Base-by-base conservation (phyloP, 2,797 vertebrate species). In the Cichlasoma orientale region DNA sequence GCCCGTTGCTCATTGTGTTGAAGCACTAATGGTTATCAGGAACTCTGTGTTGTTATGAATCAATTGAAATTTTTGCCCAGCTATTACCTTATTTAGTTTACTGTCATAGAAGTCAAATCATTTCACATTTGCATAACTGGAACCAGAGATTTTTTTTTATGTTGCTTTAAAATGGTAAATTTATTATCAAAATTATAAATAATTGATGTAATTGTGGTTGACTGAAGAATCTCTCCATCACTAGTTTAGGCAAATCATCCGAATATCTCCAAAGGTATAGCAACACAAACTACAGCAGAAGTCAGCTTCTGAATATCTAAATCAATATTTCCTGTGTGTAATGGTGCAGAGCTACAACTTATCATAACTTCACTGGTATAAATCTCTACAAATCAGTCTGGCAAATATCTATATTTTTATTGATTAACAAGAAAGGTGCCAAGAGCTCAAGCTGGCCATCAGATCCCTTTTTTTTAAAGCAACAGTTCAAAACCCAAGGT, bases 1-100 rank as follows among this genome's bases (percentile, higher is more conserved):
- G 16, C 7, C 55, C 63, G 66, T 75, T 72, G 53, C 23, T 68
- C 29, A 18, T 52, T 81, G 75, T n/a, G 21, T 56, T 76, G 23
- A 18, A 69, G 38, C 31, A 53, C 53, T 13, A 56, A 33, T 55
- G 41, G 31, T 77, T 77, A 76, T 58, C 7, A 47, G 13, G 82
- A 79, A 57, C 54, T 82, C 7, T 53, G 5, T 27, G 4, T 66
- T 66, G 25, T 44, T 66, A 66, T 19, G 9, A 66, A 41, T 66
- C 41, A 47, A 23, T 66, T 47, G 14, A 50, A 5, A 6, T 18
- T 47, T 47, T 47, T 47, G 16, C 16, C 44, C 44, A 47, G 10
- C 2, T 36, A 38, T n/a, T 21, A 19, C 27, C 55, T 66, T 31
- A 19, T 72, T 56, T 57, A 19, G 21, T 29, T 47, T 66, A 6